Conservation (phyloP, 1,140 invertebrate genomes). For the Zophobas atratus region DNA sequence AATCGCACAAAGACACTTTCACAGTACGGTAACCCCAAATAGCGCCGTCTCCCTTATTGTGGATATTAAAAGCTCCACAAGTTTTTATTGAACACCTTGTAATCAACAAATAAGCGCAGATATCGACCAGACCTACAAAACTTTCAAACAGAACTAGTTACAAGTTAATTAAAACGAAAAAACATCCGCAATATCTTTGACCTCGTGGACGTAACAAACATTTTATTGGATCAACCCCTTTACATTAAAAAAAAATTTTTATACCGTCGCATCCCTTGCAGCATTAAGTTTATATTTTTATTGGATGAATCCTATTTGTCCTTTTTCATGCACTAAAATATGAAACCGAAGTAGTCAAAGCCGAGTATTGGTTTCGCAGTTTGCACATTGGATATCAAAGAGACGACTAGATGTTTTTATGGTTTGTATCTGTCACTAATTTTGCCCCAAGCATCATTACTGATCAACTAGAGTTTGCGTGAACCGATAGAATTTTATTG, state of each 20-base stretch:
- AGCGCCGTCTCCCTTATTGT: background rate
- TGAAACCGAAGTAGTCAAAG: conserved; percentile 17
- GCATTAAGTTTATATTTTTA: conserved; percentile 28
- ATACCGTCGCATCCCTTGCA: conserved; percentile 2
- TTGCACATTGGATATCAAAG: conserved; percentile 41
- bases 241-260: conserved; percentile 5
- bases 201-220: background rate
- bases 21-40: background rate
- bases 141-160: background rate
- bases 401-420: background rate
- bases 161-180: conserved; percentile 14
- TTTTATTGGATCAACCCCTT: conserved; percentile 24
- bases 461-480: too few relatives aligned
- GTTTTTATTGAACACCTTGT: background rate
- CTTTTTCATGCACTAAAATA: conserved; percentile 34
- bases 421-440: too few relatives aligned
- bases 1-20: background rate
- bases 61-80: background rate
- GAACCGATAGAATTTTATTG: too few relatives aligned
- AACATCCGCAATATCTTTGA: conserved; percentile 1
- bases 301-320: conserved; percentile 21
- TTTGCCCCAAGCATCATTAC: too few relatives aligned
- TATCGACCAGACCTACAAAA: background rate
- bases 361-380: conserved; percentile 26
- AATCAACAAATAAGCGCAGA: background rate